Conservation (phyloP, 2,113 vertebrate species). For the Buteo buteo region DNA sequence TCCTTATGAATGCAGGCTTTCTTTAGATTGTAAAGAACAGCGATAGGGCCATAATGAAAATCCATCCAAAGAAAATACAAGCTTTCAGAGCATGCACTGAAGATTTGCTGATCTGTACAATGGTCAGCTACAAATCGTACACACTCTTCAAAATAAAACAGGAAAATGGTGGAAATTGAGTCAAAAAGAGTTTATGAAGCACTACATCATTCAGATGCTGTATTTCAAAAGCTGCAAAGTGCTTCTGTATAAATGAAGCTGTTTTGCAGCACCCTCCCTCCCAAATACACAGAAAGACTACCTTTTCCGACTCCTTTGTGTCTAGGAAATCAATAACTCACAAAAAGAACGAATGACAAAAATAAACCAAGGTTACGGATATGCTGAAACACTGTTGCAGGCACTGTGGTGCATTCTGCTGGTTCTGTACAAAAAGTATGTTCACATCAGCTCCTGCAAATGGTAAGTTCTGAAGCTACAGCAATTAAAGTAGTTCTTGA, state of each 20-base stretch:
- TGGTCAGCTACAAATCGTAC: background rate
- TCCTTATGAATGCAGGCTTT: slow-evolving; percentile 64
- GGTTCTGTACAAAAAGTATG: background rate
- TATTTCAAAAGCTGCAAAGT: background rate
- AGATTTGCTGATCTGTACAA: background rate
- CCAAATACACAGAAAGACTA: background rate
- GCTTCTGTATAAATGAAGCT: background rate
- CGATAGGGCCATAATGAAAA: background rate
- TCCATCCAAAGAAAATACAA: slow-evolving; percentile 1
- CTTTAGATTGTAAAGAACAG: background rate
- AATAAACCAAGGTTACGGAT: background rate
- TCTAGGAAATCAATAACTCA: background rate
- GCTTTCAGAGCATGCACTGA: background rate
- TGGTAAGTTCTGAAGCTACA: background rate
- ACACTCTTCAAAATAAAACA: background rate
- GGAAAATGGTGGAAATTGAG: background rate
- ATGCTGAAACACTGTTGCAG: background rate
- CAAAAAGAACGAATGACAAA: background rate
- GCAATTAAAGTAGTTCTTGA: background rate
- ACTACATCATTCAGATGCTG: background rate
- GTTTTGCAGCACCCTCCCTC: background rate
- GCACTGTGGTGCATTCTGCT: background rate
- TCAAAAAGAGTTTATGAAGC: background rate
- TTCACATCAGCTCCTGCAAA: background rate
- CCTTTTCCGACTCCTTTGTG: background rate